These are phyloP conservation scores for Peucedramus taeniatus DNA, from an alignment of 2,113 vertebrate genomes.

Conservation along the genomic window DNA sequence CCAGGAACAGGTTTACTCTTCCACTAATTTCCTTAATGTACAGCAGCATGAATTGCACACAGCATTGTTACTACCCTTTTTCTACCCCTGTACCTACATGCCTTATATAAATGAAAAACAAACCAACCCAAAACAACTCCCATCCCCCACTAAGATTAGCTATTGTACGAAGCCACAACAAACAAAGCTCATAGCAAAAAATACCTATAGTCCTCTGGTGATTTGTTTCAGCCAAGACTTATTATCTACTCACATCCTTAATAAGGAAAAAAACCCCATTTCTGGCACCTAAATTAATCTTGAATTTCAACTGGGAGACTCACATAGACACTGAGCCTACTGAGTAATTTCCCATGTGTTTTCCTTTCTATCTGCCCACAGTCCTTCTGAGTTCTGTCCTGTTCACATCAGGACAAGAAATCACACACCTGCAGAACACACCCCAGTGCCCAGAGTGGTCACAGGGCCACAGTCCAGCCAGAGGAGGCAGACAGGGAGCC, in stretches of 20 bases:
- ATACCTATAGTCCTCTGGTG: neutral
- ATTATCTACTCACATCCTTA: neutral
- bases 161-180: neutral
- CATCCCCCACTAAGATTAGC: neutral
- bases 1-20: neutral
- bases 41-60: neutral
- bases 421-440: neutral
- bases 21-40: neutral
- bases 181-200: neutral
- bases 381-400: neutral
- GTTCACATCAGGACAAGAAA: neutral
- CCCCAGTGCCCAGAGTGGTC: rapidly evolving
- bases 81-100: neutral
- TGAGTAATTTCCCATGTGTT: neutral
- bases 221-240: neutral
- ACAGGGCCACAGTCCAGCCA: neutral
- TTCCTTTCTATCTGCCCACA: neutral
- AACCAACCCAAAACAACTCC: neutral
- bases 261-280: neutral
- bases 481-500: neutral
- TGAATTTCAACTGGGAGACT: neutral
- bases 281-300: neutral
- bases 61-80: neutral
- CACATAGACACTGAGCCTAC: neutral
- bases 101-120: neutral